These are phyloP conservation scores for Endomychus coccineus DNA, from an alignment of 2,888 invertebrate species.

Conservation along the genomic window DNA sequence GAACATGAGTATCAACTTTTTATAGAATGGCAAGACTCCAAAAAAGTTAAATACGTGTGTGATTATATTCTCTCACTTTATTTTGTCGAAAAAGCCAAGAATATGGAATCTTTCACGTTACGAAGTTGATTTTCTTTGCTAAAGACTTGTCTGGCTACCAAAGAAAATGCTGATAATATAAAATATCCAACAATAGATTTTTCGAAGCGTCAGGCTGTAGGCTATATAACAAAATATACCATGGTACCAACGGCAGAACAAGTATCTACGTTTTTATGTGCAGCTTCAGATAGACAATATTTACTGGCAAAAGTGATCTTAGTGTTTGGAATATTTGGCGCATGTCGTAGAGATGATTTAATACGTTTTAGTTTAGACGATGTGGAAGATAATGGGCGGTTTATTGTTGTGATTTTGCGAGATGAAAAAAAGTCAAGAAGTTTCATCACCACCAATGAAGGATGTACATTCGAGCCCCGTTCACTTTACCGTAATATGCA, in stretches of 20 bases:
- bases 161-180: no score
- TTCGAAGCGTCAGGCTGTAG: no score
- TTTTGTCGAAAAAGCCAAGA: no score
- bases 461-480: background rate
- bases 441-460: constrained; percentile 3
- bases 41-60: no score
- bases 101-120: no score
- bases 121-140: no score
- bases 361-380: constrained; percentile 5
- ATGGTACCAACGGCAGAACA: constrained; percentile 2
- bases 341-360: constrained; percentile 3
- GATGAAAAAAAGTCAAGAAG: constrained; percentile 5
- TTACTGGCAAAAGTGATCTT: background rate
- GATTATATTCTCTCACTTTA: no score
- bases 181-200: no score
- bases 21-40: no score
- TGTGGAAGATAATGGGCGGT: constrained; percentile 5
- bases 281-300: constrained; percentile 2
- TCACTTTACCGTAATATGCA: background rate
- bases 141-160: no score
- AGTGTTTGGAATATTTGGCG: constrained; percentile 7
- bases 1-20: no score
- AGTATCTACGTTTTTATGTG: constrained; percentile 2
- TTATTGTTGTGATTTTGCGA: constrained; percentile 1
- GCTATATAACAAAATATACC: no score